A percentile compares a stretch with the other conserved stretches of the same genome.
Conservation (phyloP, 1,140 invertebrate genomes). For the Octopus bimaculoides region DNA sequence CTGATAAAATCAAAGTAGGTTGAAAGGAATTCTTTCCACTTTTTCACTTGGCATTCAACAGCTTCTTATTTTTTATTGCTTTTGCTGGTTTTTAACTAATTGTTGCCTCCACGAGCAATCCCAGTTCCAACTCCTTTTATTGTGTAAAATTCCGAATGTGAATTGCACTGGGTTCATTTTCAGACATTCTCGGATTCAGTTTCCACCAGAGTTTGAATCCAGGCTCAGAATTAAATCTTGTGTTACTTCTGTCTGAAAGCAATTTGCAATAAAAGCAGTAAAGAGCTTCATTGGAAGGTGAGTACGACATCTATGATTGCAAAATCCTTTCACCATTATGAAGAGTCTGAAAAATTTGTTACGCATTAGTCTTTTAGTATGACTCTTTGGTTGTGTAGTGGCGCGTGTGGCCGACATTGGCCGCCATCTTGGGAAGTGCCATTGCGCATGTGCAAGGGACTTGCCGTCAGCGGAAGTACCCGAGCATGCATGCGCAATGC, state of each 20-base stretch:
- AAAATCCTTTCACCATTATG: neutral
- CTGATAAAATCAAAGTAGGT: neutral
- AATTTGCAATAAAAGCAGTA: neutral
- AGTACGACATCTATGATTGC: neutral
- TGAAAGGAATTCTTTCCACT: neutral
- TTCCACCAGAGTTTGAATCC: neutral
- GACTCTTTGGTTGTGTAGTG: no score
- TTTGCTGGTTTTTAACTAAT: neutral
- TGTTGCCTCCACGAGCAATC: neutral
- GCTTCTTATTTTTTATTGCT: neutral
- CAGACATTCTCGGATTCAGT: conserved; percentile 3
- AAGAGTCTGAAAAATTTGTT: neutral
- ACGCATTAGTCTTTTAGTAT: neutral
- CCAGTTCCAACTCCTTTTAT: conserved; percentile 7
- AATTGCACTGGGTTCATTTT: neutral
- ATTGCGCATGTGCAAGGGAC: no score
- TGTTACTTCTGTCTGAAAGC: neutral
- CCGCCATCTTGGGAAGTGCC: no score
- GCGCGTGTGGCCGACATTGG: no score
- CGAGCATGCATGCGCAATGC: no score
- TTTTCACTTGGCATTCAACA: conserved; percentile 1
- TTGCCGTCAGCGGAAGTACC: no score
- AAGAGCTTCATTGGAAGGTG: neutral
- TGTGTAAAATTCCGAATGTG: neutral
- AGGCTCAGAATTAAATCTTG: neutral